Conservation (phyloP, 2,113 vertebrate genomes). For the Scomber japonicus region DNA sequence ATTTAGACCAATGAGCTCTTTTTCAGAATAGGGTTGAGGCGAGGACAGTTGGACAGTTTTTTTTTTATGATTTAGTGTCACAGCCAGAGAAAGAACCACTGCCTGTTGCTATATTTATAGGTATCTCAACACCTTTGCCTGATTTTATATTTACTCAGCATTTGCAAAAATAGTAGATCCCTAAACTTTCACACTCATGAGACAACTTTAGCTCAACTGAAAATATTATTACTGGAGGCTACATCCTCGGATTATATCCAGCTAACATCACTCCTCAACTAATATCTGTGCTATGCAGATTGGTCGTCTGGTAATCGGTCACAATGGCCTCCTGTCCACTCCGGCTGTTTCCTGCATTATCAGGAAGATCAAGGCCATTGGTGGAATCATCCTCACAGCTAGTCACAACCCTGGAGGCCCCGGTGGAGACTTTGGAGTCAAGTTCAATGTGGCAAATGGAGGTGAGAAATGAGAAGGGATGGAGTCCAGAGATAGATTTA, state of each 20-base stretch:
- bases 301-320: conserved; percentile 95
- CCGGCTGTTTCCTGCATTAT: conserved; percentile 98
- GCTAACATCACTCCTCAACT: background rate
- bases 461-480: conserved; percentile 81
- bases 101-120: background rate
- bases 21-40: background rate
- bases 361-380: conserved; percentile 98
- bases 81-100: background rate
- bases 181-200: background rate
- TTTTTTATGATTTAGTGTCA: background rate
- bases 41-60: background rate
- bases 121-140: background rate
- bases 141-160: background rate
- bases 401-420: conserved; percentile 97
- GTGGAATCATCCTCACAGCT: conserved; percentile 97
- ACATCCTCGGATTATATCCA: background rate
- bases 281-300: conserved; percentile 85
- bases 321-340: conserved; percentile 97
- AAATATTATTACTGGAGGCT: background rate
- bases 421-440: conserved; percentile 96
- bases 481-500: background rate
- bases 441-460: conserved; percentile 98
- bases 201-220: background rate
- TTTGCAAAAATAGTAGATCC: background rate
- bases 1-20: background rate